These are phyloP conservation scores for Siderastrea siderea DNA, from an alignment of 92 coral and sea anemone genomes.

Conservation along the genomic window DNA sequence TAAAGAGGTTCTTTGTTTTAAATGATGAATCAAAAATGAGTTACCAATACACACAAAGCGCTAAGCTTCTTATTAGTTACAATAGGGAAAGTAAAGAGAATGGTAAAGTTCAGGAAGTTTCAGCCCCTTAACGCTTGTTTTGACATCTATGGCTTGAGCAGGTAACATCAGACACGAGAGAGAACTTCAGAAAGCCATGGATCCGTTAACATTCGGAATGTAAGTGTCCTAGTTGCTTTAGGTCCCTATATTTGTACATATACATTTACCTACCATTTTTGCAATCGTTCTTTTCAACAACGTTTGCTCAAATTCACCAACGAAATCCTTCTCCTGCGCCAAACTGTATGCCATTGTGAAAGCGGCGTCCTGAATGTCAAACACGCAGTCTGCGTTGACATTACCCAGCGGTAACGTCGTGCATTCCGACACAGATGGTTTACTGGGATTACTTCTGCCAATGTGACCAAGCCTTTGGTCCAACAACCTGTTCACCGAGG, in stretches of 20 bases:
- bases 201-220: too few relatives aligned
- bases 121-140: too few relatives aligned
- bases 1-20: too few relatives aligned
- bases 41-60: too few relatives aligned
- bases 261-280: slow-evolving; percentile 47
- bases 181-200: too few relatives aligned
- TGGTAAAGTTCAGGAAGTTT: too few relatives aligned
- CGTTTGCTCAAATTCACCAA: slow-evolving; percentile 23
- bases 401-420: slow-evolving; percentile 59
- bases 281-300: slow-evolving; percentile 23
- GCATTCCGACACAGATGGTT: slow-evolving; percentile 20
- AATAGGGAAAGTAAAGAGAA: too few relatives aligned
- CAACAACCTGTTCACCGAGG: slow-evolving; percentile 52
- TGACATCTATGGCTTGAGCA: too few relatives aligned
- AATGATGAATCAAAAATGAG: too few relatives aligned
- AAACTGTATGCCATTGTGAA: slow-evolving; percentile 56
- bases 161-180: too few relatives aligned
- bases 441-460: slow-evolving; percentile 11
- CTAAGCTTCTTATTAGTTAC: too few relatives aligned
- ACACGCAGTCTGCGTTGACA: slow-evolving; percentile 64
- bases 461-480: slow-evolving; percentile 46
- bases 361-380: slow-evolving; percentile 77
- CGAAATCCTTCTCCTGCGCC: slow-evolving; percentile 48
- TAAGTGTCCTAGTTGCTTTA: too few relatives aligned
- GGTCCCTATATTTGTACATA: neutral